Conservation (phyloP, 1,140 invertebrate species). For the Drosophila grimshawi region DNA sequence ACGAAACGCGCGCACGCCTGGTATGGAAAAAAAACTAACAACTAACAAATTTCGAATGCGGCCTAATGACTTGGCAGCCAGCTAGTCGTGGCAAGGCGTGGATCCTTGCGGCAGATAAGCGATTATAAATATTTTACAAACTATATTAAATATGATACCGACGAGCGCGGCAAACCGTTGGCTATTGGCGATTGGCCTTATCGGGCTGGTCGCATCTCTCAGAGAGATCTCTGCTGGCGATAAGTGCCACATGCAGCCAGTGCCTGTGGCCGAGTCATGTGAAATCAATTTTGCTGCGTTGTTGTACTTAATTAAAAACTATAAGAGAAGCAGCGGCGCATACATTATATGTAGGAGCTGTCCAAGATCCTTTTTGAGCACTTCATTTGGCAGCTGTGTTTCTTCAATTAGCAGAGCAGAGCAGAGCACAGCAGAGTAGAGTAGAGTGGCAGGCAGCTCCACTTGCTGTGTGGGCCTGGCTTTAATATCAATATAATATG, state of each 20-base stretch:
- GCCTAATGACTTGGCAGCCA: slow-evolving; percentile 71
- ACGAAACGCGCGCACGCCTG: slow-evolving; percentile 19
- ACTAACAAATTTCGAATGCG: slow-evolving; percentile 22
- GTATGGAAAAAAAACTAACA: slow-evolving; percentile 1
- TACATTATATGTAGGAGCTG: slow-evolving; percentile 47
- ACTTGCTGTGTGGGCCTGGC: slow-evolving; percentile 43
- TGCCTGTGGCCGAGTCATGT: slow-evolving; percentile 46
- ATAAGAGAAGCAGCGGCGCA: slow-evolving; percentile 35
- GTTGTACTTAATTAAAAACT: slow-evolving; percentile 79
- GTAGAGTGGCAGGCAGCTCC: slow-evolving; percentile 31
- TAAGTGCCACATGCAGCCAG: slow-evolving; percentile 25
- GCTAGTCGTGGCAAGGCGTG: neutral
- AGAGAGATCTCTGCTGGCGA: slow-evolving; percentile 57
- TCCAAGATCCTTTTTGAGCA: slow-evolving; percentile 64
- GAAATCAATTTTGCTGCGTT: slow-evolving; percentile 82
- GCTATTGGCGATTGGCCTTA: slow-evolving; percentile 44
- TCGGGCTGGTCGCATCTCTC: slow-evolving; percentile 70
- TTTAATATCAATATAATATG: slow-evolving; percentile 15
- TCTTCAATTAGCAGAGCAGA: slow-evolving; percentile 59
- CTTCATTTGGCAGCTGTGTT: slow-evolving; percentile 72
- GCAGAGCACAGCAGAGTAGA: too few species aligned
- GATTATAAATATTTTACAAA: slow-evolving; percentile 70
- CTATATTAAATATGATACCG: slow-evolving; percentile 64
- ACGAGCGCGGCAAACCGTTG: neutral
- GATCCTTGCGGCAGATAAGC: slow-evolving; percentile 56